Base-by-base conservation (phyloP, 2,797 vertebrate species). In the Poeciliopsis presidionis region DNA sequence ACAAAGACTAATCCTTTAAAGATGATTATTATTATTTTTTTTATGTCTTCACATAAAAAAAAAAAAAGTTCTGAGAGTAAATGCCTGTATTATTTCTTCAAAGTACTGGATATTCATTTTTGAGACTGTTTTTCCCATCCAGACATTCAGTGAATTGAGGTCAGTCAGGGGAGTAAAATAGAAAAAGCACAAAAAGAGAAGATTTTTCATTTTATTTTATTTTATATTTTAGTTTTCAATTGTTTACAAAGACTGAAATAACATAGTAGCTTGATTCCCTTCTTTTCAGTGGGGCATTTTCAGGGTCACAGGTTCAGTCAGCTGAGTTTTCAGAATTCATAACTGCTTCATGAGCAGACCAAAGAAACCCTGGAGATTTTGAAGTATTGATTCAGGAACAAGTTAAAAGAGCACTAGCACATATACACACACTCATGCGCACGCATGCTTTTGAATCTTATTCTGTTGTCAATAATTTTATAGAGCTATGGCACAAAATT, bases 221-320 rank as follows among this genome's bases (percentile, higher is more conserved):
- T 57, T 59, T 16, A 3, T 55, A 72, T 43, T 83, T 75, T 75
- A 73, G 74, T 72, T 65, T 81, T 87, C 81, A 84, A 88, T 86
- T 91, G 84, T 91, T 92, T 90, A 87, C 79, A 75, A 76, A 77
- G 80, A 81, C 84, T 75, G 79, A 81, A 91, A 89, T 86, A 88
- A 88, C 87, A 88, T 6, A 75, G 81, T 76, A 77, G 85, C 82
- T 33, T 81, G 79, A 39, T 85, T 91, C 82, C 83, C 89, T 89
- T 92, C 84, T 90, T 89, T 90, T 89, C 84, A 86, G 84, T 67
- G 81, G 83, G 81, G 12, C 72, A 89, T 93, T 93, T 91, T 91
- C 86, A 91, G 91, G 92, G 92, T 95, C 93, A 91, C 83, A 84
- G 91, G 90, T 91, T 93, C 89, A 92, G 88, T 91, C 90, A 90